Percentiles rank a stretch among this genome's conserved stretches.
These are phyloP conservation scores for Serinus canaria DNA, from an alignment of 2,113 vertebrate genomes.

Conservation along the genomic window DNA sequence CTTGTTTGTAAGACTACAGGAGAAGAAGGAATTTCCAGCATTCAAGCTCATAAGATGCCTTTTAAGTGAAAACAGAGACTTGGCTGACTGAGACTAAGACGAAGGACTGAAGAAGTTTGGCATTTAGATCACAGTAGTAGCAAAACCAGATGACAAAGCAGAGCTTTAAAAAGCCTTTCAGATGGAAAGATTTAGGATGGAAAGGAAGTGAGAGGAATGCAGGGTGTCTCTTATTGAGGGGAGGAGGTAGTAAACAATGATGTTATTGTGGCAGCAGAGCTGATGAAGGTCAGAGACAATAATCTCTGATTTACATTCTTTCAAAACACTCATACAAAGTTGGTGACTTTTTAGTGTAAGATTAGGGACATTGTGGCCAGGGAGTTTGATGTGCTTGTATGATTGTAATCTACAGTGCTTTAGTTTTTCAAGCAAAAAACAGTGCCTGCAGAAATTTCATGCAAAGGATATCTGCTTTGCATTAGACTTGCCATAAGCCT, in stretches of 20 bases:
- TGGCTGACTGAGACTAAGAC: neutral
- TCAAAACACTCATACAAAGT: neutral
- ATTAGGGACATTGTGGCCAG: neutral
- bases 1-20: neutral
- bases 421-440: neutral
- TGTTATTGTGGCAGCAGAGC: neutral
- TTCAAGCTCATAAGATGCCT: neutral
- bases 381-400: neutral
- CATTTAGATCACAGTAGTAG: neutral
- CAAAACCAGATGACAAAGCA: slow-evolving; percentile 27
- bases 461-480: slow-evolving; percentile 5
- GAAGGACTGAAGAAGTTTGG: neutral
- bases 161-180: slow-evolving; percentile 9
- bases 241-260: slow-evolving; percentile 20
- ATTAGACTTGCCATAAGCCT: neutral
- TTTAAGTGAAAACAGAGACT: neutral
- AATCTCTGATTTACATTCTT: slow-evolving; percentile 21
- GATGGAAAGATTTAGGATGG: neutral
- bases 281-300: slow-evolving; percentile 1
- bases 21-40: neutral
- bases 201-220: slow-evolving; percentile 26
- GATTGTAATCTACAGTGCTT: neutral
- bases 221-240: neutral
- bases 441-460: neutral
- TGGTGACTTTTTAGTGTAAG: neutral